phyloP scores from a whole-genome alignment of 2,888 invertebrate genomes.

The Galerucella calmariensis region DNA sequence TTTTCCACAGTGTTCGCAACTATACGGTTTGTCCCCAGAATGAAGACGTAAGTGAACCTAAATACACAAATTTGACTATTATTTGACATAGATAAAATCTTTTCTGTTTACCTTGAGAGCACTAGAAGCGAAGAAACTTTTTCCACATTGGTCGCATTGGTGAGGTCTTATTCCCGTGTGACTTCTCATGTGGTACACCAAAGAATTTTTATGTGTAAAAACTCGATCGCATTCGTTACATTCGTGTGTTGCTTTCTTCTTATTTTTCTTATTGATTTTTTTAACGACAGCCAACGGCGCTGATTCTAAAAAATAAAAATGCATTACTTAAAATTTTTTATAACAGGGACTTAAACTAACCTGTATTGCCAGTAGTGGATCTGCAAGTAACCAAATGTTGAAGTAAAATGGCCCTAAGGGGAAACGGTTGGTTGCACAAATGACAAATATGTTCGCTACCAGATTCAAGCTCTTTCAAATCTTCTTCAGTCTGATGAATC shows the following conservation, averaged over 20 bases:
- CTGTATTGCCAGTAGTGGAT: conserved; percentile 55
- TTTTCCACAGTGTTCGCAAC: conserved; percentile 82
- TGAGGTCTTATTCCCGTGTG: conserved; percentile 81
- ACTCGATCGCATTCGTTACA: conserved; percentile 79
- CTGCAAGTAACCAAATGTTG: conserved; percentile 63
- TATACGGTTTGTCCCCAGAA: conserved; percentile 86
- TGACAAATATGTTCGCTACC: conserved; percentile 62
- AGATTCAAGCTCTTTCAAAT: conserved; percentile 64
- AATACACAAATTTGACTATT: not conserved
- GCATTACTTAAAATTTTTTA: no score
- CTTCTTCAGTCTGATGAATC: conserved; percentile 64
- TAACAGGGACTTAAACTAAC: conserved; percentile 39
- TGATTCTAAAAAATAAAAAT: conserved; percentile 43
- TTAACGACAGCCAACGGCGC: conserved; percentile 52
- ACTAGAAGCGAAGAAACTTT: conserved; percentile 84
- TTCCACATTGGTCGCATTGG: conserved; percentile 82
- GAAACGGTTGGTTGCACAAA: conserved; percentile 63
- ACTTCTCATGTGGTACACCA: conserved; percentile 84
- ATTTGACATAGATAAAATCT: not conserved
- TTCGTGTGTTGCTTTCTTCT: conserved; percentile 52
- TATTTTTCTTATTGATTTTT: conserved; percentile 62
- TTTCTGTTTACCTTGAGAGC: conserved; percentile 72
- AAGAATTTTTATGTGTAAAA: conserved; percentile 85
- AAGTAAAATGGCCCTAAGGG: conserved; percentile 59
- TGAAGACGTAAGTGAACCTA: conserved; percentile 81